Evolutionary conservation across 2,888 invertebrate genomes (phyloP).

Genomic region (Monoplex corrugatus): DNA sequence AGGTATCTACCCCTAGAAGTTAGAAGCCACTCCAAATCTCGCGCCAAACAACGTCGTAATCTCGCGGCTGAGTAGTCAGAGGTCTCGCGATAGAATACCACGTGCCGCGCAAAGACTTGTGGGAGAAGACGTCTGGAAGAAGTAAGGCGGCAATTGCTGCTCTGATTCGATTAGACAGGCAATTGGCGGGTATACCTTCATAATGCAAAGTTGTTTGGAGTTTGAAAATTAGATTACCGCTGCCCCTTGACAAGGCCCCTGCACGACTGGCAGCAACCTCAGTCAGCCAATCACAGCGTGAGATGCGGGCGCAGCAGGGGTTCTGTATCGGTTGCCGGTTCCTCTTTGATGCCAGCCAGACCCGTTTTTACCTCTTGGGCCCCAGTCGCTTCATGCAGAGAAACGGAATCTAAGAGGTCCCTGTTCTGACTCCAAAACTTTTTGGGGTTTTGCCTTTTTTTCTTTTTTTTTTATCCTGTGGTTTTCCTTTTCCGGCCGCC

Average conservation of each 20-base stretch:
- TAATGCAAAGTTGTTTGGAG: constrained; percentile 56
- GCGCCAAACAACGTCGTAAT: constrained; percentile 29
- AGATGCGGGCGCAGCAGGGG: constrained; percentile 47
- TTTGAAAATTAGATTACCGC: constrained; percentile 55
- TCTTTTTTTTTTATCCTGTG: too few relatives aligned
- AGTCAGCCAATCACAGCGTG: constrained; percentile 49
- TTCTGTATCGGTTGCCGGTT: constrained; percentile 49
- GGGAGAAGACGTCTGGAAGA: constrained; percentile 5
- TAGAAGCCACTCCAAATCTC: constrained; percentile 24
- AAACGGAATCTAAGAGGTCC: constrained; percentile 15
- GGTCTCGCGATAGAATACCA: constrained; percentile 18
- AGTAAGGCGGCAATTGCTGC: constrained; percentile 29
- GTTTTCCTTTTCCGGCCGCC: neutral
- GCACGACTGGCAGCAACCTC: constrained; percentile 42
- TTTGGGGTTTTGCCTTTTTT: neutral
- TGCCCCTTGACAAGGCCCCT: constrained; percentile 54
- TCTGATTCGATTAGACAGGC: constrained; percentile 47
- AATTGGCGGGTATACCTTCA: constrained; percentile 45
- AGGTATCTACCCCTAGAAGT: constrained; percentile 3
- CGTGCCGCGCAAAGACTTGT: constrained; percentile 21
- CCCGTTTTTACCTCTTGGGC: constrained; percentile 36
- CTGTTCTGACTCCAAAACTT: neutral
- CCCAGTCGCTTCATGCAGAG: neutral
- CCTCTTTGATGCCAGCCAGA: constrained; percentile 40
- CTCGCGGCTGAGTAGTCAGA: neutral